Evolutionary conservation across 2,888 invertebrate species (phyloP).

Genomic region (Eupeodes latifasciatus): DNA sequence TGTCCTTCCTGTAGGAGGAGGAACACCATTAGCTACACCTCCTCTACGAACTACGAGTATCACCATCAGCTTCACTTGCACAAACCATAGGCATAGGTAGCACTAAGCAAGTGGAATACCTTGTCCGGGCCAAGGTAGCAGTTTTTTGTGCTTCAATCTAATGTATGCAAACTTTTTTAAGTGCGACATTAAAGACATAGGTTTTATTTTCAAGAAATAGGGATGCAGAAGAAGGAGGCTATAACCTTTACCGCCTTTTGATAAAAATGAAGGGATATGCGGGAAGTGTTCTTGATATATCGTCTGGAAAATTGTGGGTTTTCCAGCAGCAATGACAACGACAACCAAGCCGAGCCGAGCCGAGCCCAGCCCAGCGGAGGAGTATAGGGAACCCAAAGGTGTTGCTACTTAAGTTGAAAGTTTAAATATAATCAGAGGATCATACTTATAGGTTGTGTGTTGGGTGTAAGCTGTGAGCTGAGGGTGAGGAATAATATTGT

Average conservation of each 20-base stretch:
- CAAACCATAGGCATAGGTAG: too few species aligned
- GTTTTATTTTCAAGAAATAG: constrained; percentile 44
- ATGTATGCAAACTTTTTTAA: constrained; percentile 71
- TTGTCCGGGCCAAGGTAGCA: constrained; percentile 4
- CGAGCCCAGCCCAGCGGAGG: neutral
- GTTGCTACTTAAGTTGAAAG: constrained; percentile 33
- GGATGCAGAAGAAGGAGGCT: neutral
- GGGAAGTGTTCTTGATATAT: constrained; percentile 58
- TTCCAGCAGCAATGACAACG: constrained; percentile 31
- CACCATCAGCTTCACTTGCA: neutral
- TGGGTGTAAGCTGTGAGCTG: neutral
- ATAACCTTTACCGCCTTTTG: constrained; percentile 29
- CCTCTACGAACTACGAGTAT: too few species aligned
- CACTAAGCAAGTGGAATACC: constrained; percentile 7
- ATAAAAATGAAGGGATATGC: constrained; percentile 36
- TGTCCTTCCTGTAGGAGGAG: constrained; percentile 63
- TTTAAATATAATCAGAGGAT: constrained; percentile 28
- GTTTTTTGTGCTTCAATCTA: constrained; percentile 22
- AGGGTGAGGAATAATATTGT: neutral
- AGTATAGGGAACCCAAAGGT: neutral
- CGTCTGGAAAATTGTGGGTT: constrained; percentile 71
- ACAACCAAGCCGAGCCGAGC: neutral
- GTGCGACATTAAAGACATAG: constrained; percentile 66
- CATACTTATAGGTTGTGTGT: neutral
- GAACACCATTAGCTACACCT: constrained; percentile 54